These are phyloP conservation scores for Taeniopygia guttata DNA, from an alignment of 2,797 vertebrate genomes.

Conservation along the genomic window DNA sequence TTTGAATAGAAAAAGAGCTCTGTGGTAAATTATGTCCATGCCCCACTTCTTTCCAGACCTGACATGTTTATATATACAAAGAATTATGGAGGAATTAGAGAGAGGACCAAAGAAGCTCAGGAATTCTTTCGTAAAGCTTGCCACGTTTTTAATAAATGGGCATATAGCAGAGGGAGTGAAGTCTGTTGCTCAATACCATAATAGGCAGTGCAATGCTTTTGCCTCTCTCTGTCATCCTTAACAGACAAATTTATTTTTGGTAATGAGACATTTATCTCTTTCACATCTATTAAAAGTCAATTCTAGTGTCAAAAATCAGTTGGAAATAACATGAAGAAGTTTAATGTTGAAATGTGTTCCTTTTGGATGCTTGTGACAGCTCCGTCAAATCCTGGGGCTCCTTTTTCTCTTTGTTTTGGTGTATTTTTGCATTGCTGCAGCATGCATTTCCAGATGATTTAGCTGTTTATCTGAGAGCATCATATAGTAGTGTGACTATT, in stretches of 20 bases:
- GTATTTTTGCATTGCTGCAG: not conserved
- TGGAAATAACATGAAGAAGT: slow-evolving; percentile 32
- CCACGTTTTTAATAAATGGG: slow-evolving; percentile 54
- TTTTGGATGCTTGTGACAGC: not conserved
- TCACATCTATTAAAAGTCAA: slow-evolving; percentile 45
- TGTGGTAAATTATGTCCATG: not conserved
- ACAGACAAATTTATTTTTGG: slow-evolving; percentile 63
- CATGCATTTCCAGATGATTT: not conserved
- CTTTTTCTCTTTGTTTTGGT: not conserved
- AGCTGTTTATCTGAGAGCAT: not conserved
- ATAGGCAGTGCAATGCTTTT: slow-evolving; percentile 60
- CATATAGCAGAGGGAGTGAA: slow-evolving; percentile 40
- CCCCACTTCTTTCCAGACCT: not conserved
- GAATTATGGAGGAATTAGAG: slow-evolving; percentile 44
- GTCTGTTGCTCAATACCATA: slow-evolving; percentile 63
- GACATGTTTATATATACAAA: slow-evolving; percentile 50
- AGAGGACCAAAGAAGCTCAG: slow-evolving; percentile 39
- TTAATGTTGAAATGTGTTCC: not conserved
- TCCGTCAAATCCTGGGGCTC: not conserved
- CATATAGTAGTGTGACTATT: not conserved
- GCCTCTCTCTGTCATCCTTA: slow-evolving; percentile 34
- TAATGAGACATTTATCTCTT: slow-evolving; percentile 64
- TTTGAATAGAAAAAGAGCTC: not conserved
- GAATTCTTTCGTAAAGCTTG: slow-evolving; percentile 51
- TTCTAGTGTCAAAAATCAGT: slow-evolving; percentile 39